A percentile compares a stretch with the other conserved stretches of the same genome.
These are phyloP conservation scores for Ibidorhyncha struthersii DNA, from an alignment of 2,113 vertebrate species.

Conservation along the genomic window DNA sequence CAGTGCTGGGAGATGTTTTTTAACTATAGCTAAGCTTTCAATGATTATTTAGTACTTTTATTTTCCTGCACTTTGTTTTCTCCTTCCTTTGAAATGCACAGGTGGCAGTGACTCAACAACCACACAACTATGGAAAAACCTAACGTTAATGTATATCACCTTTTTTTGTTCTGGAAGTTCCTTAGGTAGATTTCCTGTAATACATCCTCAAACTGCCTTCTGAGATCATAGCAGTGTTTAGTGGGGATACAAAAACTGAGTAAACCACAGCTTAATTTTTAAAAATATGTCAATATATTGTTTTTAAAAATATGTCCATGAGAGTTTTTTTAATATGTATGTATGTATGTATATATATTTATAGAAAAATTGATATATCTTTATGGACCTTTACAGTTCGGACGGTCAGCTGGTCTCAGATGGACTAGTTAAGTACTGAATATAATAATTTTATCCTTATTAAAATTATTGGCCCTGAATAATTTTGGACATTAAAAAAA, in stretches of 20 bases:
- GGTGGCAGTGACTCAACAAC: not conserved
- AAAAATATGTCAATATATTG: not conserved
- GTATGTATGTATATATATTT: not conserved
- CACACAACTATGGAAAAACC: rapidly evolving
- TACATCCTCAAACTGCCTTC: not conserved
- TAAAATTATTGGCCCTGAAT: not conserved
- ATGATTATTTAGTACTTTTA: not conserved
- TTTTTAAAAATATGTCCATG: not conserved
- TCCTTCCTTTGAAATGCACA: not conserved
- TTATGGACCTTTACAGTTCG: not conserved
- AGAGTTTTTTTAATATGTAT: not conserved
- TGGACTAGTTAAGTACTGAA: not conserved
- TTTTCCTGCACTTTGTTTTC: not conserved
- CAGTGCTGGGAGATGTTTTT: not conserved
- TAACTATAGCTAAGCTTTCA: not conserved
- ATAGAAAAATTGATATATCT: not conserved
- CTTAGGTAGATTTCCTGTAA: not conserved
- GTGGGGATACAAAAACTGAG: not conserved
- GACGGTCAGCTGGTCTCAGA: not conserved
- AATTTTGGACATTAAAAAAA: not conserved
- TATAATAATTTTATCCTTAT: not conserved
- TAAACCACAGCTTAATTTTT: not conserved
- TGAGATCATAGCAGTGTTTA: not conserved
- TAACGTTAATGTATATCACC: not conserved
- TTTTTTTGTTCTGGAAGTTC: not conserved